Percentiles rank a stretch among this genome's conserved stretches.
Evolutionary conservation across 2,888 invertebrate species (phyloP).

Genomic region (Falcaria lacertinaria): DNA sequence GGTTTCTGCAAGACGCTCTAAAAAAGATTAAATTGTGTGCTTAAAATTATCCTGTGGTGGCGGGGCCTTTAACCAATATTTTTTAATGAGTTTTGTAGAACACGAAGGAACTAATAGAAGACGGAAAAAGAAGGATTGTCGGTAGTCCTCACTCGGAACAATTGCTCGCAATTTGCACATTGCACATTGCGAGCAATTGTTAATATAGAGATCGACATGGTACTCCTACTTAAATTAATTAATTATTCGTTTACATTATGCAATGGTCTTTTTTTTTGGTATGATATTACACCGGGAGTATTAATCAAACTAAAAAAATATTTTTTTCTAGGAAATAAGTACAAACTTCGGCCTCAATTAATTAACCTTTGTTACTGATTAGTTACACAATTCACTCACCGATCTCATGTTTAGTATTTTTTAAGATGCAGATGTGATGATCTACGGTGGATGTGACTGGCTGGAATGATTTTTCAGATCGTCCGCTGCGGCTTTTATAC

Average conservation of each 20-base stretch:
- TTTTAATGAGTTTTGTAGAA: slow-evolving; percentile 3
- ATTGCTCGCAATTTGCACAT: neutral
- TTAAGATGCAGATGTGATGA: slow-evolving; percentile 41
- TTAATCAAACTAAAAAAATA: too few species aligned
- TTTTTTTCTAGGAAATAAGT: too few species aligned
- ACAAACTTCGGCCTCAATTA: neutral
- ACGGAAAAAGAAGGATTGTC: neutral
- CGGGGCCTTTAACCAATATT: slow-evolving; percentile 15
- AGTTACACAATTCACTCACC: slow-evolving; percentile 53
- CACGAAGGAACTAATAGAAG: neutral
- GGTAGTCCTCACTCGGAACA: neutral
- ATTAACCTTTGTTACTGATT: slow-evolving; percentile 1
- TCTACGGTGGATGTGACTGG: slow-evolving; percentile 63
- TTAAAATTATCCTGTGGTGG: slow-evolving; percentile 11
- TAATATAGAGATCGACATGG: too few species aligned
- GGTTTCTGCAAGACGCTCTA: too few species aligned
- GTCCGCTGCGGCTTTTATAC: slow-evolving; percentile 66
- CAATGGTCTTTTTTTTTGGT: too few species aligned
- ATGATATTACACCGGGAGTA: too few species aligned
- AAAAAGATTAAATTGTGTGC: slow-evolving; percentile 8
- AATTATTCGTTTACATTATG: too few species aligned
- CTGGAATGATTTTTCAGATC: slow-evolving; percentile 76
- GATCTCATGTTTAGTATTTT: slow-evolving; percentile 58
- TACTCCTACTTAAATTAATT: too few species aligned
- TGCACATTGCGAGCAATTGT: too few species aligned